Evolutionary conservation across 2,113 vertebrate species (phyloP), one percentile per base, ranked within the genome.

Genomic region (Irena cyanogastra): DNA sequence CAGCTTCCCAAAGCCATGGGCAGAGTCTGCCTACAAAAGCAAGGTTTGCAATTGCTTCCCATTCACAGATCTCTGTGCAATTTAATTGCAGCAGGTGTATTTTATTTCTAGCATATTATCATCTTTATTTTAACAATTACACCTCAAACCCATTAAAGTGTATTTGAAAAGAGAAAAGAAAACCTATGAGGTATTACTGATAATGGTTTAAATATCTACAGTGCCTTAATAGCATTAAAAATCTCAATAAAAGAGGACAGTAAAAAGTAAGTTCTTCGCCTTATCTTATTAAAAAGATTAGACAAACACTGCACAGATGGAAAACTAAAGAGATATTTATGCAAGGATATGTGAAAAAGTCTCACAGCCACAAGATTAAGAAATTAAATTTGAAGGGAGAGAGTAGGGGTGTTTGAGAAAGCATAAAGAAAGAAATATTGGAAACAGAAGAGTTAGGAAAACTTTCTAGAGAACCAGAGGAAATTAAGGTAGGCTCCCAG

Each of bases 221-320:
- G 35, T 49, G 50, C 26, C 45, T 79, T 85, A 87, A 65, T 31
- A 91, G 70, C 53, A 65, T 50, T 91, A 91, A 84, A 81, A 57
- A 57, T 64, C 35, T 30, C 31, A 82, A 72, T 87, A 85, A 88
- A 89, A 86, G 45, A 92, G 9, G 27, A 78, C 52, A 76, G 59
- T 50, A 59, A 91, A 92, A 87, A 54, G 11, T 16, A 79, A 87
- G 50, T 76, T 94, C 50, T 85, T 83, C 50, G 81, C 42, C 45
- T 89, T 90, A 89, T 75, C 80, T 89, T 92, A 90, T 84, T 79
- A 79, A 87, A 91, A 79, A 66, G 74, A 94, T 83, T 63, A 93
- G 82, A 91, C 42, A 91, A 95, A 80, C 44, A 33, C 74, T 63
- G 37, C 70, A 90, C 66, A 95, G 84, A 69, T 74, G 33, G 52